These are phyloP conservation scores for Archocentrus centrarchus DNA, from an alignment of 2,113 vertebrate species.

Conservation along the genomic window DNA sequence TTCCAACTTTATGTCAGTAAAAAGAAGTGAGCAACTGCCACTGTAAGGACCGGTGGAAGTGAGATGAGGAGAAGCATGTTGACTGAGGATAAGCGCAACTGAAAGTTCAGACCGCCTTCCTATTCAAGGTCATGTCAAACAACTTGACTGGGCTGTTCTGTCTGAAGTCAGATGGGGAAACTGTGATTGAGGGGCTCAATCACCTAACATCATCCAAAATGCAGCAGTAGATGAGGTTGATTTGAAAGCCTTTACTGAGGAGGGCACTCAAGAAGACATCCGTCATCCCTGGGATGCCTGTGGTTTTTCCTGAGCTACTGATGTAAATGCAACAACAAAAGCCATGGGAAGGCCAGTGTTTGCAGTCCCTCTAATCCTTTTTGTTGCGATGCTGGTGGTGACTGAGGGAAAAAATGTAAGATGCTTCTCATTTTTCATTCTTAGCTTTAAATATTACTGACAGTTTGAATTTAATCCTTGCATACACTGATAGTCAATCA, in stretches of 20 bases:
- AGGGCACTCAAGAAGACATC: background rate
- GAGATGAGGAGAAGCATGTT: conserved; percentile 26
- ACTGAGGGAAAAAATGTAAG: conserved; percentile 62
- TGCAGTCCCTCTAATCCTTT: conserved; percentile 31
- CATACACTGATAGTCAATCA: background rate
- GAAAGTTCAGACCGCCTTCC: conserved; percentile 25
- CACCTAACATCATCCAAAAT: background rate
- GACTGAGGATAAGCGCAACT: conserved; percentile 13
- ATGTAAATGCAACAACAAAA: conserved; percentile 4
- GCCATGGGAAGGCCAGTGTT: conserved; percentile 44
- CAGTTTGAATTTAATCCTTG: background rate
- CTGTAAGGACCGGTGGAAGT: background rate
- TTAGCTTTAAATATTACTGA: background rate
- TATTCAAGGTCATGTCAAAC: conserved; percentile 46
- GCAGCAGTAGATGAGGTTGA: background rate
- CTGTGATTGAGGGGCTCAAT: background rate
- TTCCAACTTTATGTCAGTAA: conserved; percentile 16
- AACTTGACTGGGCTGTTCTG: conserved; percentile 4
- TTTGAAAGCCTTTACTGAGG: conserved; percentile 6
- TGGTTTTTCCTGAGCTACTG: background rate
- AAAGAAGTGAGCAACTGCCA: conserved; percentile 32
- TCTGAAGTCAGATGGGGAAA: conserved; percentile 14
- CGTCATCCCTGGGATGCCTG: background rate
- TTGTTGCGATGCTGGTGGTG: conserved; percentile 42
- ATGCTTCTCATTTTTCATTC: background rate